phyloP scores from a whole-genome alignment of 1,140 invertebrate genomes.

The Drosophila oshimai region DNA sequence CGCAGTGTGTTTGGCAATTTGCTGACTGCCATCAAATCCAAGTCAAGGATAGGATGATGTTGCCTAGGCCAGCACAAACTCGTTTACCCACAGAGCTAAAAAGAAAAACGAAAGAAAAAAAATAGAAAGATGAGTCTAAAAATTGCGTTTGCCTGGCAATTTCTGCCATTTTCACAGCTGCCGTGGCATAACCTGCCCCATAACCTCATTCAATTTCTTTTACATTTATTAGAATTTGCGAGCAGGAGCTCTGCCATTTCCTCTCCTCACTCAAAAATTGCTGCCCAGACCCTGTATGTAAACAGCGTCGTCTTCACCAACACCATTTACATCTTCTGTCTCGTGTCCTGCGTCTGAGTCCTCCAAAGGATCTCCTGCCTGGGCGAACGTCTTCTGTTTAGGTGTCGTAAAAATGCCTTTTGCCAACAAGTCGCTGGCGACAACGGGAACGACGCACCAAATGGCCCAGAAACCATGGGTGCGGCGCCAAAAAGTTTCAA shows the following conservation, averaged over 20 bases:
- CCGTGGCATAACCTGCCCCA: slow-evolving; percentile 63
- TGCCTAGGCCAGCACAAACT: slow-evolving; percentile 64
- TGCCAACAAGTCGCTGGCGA: slow-evolving; percentile 52
- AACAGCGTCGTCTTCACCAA: slow-evolving; percentile 19
- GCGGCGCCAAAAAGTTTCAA: not conserved
- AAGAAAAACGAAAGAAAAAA: not conserved
- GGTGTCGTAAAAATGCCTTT: slow-evolving; percentile 70
- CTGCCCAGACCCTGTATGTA: slow-evolving; percentile 30
- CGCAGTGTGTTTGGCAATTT: slow-evolving; percentile 72
- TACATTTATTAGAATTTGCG: slow-evolving; percentile 79
- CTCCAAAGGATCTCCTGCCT: not conserved
- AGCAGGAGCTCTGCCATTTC: slow-evolving; percentile 23
- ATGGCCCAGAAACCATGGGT: slow-evolving; percentile 42
- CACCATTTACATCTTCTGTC: not conserved
- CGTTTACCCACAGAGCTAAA: slow-evolving; percentile 48
- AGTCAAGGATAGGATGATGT: slow-evolving; percentile 52
- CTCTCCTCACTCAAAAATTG: slow-evolving; percentile 33
- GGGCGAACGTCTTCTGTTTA: slow-evolving; percentile 54
- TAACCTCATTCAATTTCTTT: slow-evolving; percentile 79
- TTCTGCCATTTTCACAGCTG: slow-evolving; percentile 74
- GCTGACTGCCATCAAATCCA: slow-evolving; percentile 60
- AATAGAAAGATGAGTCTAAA: slow-evolving; percentile 34
- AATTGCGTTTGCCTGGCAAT: slow-evolving; percentile 70
- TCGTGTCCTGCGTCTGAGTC: not conserved
- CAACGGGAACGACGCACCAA: slow-evolving; percentile 40